These are phyloP conservation scores for Tetrax tetrax DNA, from an alignment of 2,113 vertebrate species.

Conservation along the genomic window DNA sequence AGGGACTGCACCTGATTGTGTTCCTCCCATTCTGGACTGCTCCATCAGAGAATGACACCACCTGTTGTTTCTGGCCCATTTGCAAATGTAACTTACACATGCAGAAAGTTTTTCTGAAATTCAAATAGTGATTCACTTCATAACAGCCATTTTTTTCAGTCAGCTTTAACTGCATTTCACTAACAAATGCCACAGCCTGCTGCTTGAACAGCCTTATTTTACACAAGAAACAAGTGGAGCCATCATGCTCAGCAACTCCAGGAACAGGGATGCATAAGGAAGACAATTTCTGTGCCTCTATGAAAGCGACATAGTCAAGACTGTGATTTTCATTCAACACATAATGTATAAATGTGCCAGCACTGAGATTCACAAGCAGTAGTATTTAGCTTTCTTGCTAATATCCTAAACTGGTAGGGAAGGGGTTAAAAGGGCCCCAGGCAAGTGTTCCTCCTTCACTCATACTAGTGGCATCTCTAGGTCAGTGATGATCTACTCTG, in stretches of 20 bases:
- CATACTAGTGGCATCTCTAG: neutral
- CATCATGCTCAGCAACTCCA: neutral
- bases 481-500: neutral
- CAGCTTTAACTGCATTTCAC: neutral
- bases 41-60: neutral
- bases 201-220: neutral
- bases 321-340: accelerated
- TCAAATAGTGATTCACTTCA: neutral
- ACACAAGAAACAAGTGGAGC: neutral
- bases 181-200: neutral
- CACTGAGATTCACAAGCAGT: neutral
- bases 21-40: neutral
- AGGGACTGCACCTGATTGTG: neutral
- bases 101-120: neutral
- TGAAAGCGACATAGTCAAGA: neutral
- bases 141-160: neutral
- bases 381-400: neutral
- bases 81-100: neutral
- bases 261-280: neutral
- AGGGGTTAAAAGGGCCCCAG: neutral
- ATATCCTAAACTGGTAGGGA: neutral
- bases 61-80: neutral
- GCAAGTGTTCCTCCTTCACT: neutral
- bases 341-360: neutral
- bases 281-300: neutral